A percentile compares a stretch with the other conserved stretches of the same genome.
Conservation (phyloP, 1,140 invertebrate species). For the Pectinophora gossypiella region DNA sequence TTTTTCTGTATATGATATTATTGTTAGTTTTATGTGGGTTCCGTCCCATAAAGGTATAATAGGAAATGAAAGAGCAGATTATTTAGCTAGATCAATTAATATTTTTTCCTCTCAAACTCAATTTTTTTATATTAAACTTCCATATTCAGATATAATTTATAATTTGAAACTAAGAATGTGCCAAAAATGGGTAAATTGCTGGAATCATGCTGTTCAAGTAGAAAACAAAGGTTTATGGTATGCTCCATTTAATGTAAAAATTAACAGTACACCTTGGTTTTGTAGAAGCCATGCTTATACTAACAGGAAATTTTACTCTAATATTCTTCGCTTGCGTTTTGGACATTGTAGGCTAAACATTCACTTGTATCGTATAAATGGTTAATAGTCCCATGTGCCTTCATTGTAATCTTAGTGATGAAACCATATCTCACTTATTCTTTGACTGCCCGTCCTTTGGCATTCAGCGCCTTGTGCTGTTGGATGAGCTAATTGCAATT, state of each 20-base stretch:
- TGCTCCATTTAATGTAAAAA: neutral
- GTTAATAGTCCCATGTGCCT: neutral
- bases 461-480: too few species aligned
- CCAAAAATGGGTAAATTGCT: neutral
- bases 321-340: neutral
- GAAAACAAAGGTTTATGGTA: neutral
- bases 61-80: neutral
- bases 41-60: neutral
- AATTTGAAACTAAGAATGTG: neutral
- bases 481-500: neutral
- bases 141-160: too few species aligned
- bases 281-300: neutral
- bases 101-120: neutral
- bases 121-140: neutral
- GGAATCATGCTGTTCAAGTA: neutral
- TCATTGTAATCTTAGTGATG: neutral
- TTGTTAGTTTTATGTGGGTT: neutral
- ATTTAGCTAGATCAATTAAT: neutral
- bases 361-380: neutral
- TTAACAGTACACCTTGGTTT: neutral
- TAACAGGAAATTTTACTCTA: neutral
- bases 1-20: neutral
- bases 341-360: neutral
- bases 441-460: neutral
- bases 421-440: neutral